These are phyloP conservation scores for Drosophila paracracens DNA, from an alignment of 2,888 invertebrate species.

Conservation along the genomic window DNA sequence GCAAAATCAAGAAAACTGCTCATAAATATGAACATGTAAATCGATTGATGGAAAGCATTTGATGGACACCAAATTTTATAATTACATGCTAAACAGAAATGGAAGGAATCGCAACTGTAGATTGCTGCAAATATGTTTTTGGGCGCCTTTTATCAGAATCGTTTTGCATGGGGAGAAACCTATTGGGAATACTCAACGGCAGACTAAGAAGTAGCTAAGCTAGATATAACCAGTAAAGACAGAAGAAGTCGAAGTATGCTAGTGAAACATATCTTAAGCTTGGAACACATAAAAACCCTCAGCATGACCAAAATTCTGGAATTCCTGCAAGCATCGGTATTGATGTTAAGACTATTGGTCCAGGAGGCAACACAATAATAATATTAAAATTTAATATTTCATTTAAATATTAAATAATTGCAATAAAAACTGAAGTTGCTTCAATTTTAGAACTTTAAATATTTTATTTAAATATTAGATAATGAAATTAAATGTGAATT, in stretches of 20 bases:
- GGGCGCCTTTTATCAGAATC: too few relatives aligned
- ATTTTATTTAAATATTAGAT: background rate
- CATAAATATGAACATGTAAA: background rate
- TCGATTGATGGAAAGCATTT: background rate
- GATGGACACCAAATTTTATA: background rate
- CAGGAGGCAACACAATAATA: background rate
- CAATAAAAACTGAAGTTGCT: background rate
- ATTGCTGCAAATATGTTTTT: background rate
- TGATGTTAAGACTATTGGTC: background rate
- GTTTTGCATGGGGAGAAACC: background rate
- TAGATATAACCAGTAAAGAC: background rate
- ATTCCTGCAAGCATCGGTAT: background rate
- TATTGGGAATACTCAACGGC: background rate
- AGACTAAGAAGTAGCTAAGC: background rate
- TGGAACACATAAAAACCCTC: background rate
- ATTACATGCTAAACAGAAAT: background rate
- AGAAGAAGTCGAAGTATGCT: background rate
- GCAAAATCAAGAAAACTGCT: background rate
- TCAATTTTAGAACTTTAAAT: too few relatives aligned
- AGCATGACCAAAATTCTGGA: background rate
- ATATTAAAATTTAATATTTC: background rate
- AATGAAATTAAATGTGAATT: background rate
- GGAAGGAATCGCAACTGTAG: background rate
- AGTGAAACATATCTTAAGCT: background rate
- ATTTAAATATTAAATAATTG: background rate